Evolutionary conservation across 2,113 vertebrate genomes (phyloP).

Genomic region (Toxotes chatareus): DNA sequence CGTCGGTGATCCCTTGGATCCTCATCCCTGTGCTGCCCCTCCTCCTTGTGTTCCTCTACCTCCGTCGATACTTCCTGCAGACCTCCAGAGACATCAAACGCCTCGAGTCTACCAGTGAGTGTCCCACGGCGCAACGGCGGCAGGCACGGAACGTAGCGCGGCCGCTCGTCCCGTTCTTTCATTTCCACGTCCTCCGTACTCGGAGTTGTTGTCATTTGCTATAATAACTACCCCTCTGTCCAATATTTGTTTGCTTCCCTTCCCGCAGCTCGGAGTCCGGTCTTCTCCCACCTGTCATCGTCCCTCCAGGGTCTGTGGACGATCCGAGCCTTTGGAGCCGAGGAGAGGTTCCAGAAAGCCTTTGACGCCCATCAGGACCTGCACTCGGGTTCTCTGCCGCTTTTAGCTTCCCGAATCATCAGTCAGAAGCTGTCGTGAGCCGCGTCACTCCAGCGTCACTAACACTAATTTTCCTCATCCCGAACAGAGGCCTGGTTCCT

Average conservation of each 20-base stretch:
- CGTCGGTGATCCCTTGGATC: slow-evolving; percentile 90
- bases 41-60: slow-evolving; percentile 85
- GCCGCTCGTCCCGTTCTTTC: too few relatives aligned
- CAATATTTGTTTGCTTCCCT: neutral
- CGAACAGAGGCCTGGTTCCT: slow-evolving; percentile 93
- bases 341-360: slow-evolving; percentile 89
- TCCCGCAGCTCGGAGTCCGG: slow-evolving; percentile 92
- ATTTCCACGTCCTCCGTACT: too few relatives aligned
- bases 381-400: slow-evolving; percentile 88
- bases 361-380: slow-evolving; percentile 95
- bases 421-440: fast-evolving
- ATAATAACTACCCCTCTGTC: too few relatives aligned
- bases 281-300: slow-evolving; percentile 95
- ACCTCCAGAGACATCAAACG: slow-evolving; percentile 92
- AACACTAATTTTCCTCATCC: neutral
- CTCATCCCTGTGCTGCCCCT: slow-evolving; percentile 88
- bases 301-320: slow-evolving; percentile 96
- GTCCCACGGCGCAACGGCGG: neutral
- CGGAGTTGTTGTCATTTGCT: too few relatives aligned
- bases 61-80: slow-evolving; percentile 90
- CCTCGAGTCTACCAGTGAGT: slow-evolving; percentile 91
- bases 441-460: fast-evolving
- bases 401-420: fast-evolving
- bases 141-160: too few relatives aligned
- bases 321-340: slow-evolving; percentile 91